Conservation (phyloP, 2,797 vertebrate species). For the Amazona finschi region DNA sequence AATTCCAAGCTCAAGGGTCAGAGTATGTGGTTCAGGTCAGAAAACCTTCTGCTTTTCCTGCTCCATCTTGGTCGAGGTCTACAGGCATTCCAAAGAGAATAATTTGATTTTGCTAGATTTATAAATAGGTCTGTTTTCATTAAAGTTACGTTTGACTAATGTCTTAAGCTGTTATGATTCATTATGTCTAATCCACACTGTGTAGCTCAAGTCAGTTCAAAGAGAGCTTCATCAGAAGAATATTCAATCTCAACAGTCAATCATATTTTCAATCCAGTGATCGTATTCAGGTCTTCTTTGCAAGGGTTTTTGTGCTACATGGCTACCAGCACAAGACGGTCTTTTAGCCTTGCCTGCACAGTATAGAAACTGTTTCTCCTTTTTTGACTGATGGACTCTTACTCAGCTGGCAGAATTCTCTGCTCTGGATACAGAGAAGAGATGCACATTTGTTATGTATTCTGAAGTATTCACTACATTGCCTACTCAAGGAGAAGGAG, state of each 20-base stretch:
- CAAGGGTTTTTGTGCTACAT: background rate
- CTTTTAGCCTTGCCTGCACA: background rate
- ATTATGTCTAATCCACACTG: background rate
- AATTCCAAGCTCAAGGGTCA: conserved; percentile 29
- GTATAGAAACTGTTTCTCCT: background rate
- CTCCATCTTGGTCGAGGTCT: background rate
- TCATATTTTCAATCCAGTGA: background rate
- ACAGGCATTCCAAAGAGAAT: background rate
- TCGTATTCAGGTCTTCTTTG: background rate
- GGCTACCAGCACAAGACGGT: background rate
- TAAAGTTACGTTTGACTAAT: background rate
- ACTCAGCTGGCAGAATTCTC: background rate
- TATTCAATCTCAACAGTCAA: background rate
- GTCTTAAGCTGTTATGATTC: background rate
- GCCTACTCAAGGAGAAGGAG: background rate
- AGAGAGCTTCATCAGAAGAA: background rate
- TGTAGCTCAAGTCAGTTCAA: background rate
- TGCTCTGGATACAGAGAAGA: background rate
- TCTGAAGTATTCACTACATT: background rate
- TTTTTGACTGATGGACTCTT: background rate
- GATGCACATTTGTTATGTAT: background rate
- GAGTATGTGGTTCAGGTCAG: conserved; percentile 24
- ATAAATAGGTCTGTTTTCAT: background rate
- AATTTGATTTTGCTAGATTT: background rate
- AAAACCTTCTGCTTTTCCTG: conserved; percentile 19